These are phyloP conservation scores for Clarias macrocephalus DNA, from an alignment of 2,113 vertebrate genomes.

Conservation along the genomic window DNA sequence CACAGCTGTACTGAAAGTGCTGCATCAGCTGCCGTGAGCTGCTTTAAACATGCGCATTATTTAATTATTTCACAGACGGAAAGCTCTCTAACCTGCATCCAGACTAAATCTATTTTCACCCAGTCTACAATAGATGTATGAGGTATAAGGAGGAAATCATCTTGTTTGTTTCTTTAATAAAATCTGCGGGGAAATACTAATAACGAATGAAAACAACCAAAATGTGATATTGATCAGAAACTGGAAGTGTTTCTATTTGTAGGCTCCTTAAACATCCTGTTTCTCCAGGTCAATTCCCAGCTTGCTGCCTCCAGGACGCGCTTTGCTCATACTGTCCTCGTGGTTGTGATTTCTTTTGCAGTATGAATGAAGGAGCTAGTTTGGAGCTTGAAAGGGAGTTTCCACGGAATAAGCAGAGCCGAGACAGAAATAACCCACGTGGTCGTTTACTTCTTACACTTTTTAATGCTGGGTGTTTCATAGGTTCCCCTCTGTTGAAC, in stretches of 20 bases:
- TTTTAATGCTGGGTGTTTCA: background rate
- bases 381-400: background rate
- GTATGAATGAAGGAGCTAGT: background rate
- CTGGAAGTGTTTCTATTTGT: background rate
- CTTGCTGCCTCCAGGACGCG: too few species aligned
- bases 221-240: background rate
- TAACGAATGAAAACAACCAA: background rate
- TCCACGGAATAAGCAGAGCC: background rate
- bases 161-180: background rate
- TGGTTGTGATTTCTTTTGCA: background rate
- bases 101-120: background rate
- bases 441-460: too few species aligned
- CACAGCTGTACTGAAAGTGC: background rate
- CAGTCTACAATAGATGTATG: too few species aligned
- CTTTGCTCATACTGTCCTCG: background rate
- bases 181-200: background rate
- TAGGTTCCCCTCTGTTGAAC: background rate
- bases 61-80: background rate
- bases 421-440: background rate
- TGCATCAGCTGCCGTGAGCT: background rate
- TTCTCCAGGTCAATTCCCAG: background rate
- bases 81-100: background rate
- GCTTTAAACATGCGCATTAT: background rate
- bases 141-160: too few species aligned
- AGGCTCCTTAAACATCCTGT: background rate